These are phyloP conservation scores for Kradibia gibbosae DNA, from an alignment of 1,140 invertebrate species.

Conservation along the genomic window DNA sequence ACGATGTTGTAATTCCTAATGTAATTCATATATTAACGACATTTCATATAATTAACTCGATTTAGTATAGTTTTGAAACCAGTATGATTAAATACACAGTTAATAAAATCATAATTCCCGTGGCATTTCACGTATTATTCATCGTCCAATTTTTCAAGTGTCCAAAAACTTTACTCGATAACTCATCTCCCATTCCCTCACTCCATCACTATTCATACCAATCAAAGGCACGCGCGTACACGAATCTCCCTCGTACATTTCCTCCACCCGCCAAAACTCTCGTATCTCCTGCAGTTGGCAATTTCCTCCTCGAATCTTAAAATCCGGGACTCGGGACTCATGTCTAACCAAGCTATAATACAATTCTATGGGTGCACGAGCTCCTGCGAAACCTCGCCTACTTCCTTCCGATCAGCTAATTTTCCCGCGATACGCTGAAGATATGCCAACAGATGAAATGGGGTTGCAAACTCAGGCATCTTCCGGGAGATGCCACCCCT, in stretches of 20 bases:
- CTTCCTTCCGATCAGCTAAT: constrained; percentile 2
- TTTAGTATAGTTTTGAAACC: too few species aligned
- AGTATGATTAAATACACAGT: neutral
- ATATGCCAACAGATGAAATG: constrained; percentile 14
- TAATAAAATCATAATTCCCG: neutral
- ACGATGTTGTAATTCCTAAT: too few species aligned
- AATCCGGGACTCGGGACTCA: neutral
- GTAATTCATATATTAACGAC: too few species aligned
- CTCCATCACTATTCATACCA: neutral
- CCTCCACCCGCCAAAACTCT: neutral
- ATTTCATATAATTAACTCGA: too few species aligned
- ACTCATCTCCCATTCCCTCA: neutral
- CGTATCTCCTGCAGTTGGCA: neutral
- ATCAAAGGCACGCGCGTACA: neutral
- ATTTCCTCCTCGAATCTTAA: constrained; percentile 7
- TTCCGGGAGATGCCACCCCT: neutral
- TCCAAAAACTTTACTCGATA: neutral
- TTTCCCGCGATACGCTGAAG: neutral
- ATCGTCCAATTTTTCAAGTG: neutral
- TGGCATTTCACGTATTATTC: neutral
- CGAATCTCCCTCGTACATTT: neutral
- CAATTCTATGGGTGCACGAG: neutral
- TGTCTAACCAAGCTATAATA: neutral
- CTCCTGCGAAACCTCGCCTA: neutral
- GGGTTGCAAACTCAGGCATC: neutral